Conservation (phyloP, 35 echinoderm and acorn worm genomes). For the Holothuria glaberrima region DNA sequence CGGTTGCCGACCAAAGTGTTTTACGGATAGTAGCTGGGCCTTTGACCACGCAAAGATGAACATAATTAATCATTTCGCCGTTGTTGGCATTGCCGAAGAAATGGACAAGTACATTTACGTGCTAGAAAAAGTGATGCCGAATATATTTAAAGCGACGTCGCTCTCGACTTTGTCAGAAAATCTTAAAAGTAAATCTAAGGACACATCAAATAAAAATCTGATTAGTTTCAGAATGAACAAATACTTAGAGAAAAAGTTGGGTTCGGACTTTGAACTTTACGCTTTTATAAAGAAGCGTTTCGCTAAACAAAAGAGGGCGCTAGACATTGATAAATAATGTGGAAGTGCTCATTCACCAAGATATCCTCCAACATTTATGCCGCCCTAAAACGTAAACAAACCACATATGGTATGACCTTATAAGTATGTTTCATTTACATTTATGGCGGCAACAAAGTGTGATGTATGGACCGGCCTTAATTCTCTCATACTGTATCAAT, state of each 20-base stretch:
- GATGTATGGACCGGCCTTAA: too few relatives aligned
- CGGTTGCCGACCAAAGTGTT: slow-evolving; percentile 34
- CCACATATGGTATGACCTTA: too few relatives aligned
- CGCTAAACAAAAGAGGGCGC: slow-evolving; percentile 28
- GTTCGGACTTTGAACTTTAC: slow-evolving; percentile 42
- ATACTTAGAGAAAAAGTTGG: slow-evolving; percentile 34
- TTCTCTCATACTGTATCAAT: too few relatives aligned
- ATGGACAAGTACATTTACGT: slow-evolving; percentile 11
- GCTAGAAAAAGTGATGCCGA: slow-evolving; percentile 29
- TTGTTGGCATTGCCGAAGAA: slow-evolving; percentile 29
- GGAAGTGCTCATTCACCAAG: too few relatives aligned
- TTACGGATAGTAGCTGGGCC: slow-evolving; percentile 23
- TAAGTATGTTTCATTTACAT: too few relatives aligned
- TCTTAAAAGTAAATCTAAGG: neutral
- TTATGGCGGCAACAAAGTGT: too few relatives aligned
- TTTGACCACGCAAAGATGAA: slow-evolving; percentile 34
- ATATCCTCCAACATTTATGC: too few relatives aligned
- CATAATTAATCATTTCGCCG: slow-evolving; percentile 33
- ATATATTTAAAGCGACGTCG: slow-evolving; percentile 12
- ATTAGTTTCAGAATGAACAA: slow-evolving; percentile 10
- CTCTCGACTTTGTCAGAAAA: neutral
- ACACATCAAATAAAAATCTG: neutral
- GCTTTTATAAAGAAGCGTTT: slow-evolving; percentile 39
- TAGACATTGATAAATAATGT: neutral
- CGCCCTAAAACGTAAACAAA: too few relatives aligned